phyloP scores from a whole-genome alignment of 2,113 vertebrate genomes.

The Rhegmatorhina hoffmannsi region DNA sequence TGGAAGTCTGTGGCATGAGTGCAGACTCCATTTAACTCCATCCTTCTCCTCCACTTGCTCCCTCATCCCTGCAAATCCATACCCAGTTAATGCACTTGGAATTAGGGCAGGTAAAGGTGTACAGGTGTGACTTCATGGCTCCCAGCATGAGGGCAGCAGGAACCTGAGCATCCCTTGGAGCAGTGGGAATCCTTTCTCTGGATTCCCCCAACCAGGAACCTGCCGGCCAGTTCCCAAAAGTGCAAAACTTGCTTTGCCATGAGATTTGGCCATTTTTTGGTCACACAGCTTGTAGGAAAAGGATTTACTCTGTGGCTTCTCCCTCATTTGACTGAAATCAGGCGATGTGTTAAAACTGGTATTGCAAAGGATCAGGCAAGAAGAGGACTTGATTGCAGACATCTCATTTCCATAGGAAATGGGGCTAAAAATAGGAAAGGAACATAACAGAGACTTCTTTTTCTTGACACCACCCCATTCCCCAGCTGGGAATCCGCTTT shows the following conservation, averaged over 20 bases:
- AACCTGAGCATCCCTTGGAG: background rate
- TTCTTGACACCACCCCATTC: background rate
- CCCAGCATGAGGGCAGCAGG: background rate
- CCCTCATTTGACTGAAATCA: background rate
- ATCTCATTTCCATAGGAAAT: constrained; percentile 51
- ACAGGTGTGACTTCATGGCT: background rate
- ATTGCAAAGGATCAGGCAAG: background rate
- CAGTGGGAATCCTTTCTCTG: background rate
- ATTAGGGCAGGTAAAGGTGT: background rate
- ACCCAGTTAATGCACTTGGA: rapidly evolving
- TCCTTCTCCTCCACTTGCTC: background rate
- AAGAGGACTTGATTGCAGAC: constrained; percentile 39
- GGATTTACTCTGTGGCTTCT: background rate
- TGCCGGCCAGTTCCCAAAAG: rapidly evolving
- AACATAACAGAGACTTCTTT: background rate
- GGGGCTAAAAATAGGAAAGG: constrained; percentile 51
- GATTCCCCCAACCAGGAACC: background rate
- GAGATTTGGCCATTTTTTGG: background rate
- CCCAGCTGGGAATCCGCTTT: constrained; percentile 21
- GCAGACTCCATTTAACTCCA: background rate
- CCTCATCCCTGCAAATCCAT: background rate
- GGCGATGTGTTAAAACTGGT: background rate
- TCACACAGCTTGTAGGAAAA: background rate
- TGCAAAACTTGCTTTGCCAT: background rate
- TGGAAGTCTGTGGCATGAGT: background rate